Conservation (phyloP, 2,113 vertebrate genomes). For the Podocnemis expansa region DNA sequence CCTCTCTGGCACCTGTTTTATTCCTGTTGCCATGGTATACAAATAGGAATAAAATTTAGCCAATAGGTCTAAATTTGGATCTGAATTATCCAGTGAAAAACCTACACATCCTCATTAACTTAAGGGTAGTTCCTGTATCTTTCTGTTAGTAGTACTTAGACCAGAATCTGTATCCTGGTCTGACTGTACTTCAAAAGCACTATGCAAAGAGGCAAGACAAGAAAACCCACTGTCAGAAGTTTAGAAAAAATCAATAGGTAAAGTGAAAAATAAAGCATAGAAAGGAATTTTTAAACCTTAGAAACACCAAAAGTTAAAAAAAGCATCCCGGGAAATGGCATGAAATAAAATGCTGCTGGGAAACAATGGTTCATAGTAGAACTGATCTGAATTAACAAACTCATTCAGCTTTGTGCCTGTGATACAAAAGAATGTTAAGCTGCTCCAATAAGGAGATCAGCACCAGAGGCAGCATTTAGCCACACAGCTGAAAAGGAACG, state of each 20-base stretch:
- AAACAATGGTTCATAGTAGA: not conserved
- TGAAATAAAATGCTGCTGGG: not conserved
- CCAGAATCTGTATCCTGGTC: slow-evolving; percentile 19
- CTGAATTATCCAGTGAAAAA: not conserved
- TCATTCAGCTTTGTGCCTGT: not conserved
- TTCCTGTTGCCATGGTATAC: not conserved
- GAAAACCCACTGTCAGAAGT: slow-evolving; percentile 2
- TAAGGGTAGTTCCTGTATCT: not conserved
- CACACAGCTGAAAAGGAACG: no score
- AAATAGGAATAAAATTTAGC: not conserved
- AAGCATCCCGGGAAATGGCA: not conserved
- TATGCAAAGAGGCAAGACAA: not conserved
- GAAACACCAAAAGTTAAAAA: not conserved
- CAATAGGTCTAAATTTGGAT: not conserved
- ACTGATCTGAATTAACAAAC: not conserved
- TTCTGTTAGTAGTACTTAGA: not conserved
- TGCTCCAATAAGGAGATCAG: no score
- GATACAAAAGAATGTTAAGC: no score
- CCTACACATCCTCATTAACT: not conserved
- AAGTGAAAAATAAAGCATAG: not conserved
- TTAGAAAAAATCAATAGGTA: slow-evolving; percentile 35
- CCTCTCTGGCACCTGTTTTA: no score
- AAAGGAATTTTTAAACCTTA: not conserved
- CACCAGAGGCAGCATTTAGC: no score
- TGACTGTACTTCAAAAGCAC: slow-evolving; percentile 15